These are phyloP conservation scores for Cyanistes caeruleus DNA, from an alignment of 2,113 vertebrate species.

Conservation along the genomic window DNA sequence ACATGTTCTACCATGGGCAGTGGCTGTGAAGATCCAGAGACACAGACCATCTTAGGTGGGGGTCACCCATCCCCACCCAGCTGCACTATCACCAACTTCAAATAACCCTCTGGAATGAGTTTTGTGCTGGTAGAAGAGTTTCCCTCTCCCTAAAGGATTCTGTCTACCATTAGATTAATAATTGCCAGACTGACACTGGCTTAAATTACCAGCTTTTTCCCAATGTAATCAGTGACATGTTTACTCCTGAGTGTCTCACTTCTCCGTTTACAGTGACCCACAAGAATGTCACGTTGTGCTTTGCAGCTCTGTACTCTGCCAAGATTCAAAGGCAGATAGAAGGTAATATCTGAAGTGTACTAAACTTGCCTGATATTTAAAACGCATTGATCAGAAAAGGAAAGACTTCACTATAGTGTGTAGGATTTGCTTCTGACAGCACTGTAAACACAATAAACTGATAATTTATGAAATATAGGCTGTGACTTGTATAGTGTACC, in stretches of 20 bases:
- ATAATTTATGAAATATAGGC: not conserved
- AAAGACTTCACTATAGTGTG: not conserved
- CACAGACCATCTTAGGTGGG: rapidly evolving
- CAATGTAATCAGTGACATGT: not conserved
- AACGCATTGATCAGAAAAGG: not conserved
- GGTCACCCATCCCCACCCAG: not conserved
- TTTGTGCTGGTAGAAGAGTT: not conserved
- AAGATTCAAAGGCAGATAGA: not conserved
- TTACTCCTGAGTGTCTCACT: not conserved
- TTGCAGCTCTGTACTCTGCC: not conserved
- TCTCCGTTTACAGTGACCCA: not conserved
- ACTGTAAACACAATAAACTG: not conserved
- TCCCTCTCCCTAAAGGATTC: not conserved
- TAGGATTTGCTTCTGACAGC: constrained; percentile 2
- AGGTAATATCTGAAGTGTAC: not conserved
- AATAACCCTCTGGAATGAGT: not conserved
- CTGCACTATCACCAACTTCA: not conserved
- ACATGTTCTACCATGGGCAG: rapidly evolving
- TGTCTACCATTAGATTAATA: not conserved
- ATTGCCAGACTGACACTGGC: not conserved
- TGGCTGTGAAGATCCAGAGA: not conserved
- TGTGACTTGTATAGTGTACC: not conserved
- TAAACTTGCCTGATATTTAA: not conserved
- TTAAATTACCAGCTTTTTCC: not conserved
- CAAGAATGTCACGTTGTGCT: not conserved